Base-by-base conservation (phyloP, 2,113 vertebrate genomes). In the Lichenostomus cassidix region DNA sequence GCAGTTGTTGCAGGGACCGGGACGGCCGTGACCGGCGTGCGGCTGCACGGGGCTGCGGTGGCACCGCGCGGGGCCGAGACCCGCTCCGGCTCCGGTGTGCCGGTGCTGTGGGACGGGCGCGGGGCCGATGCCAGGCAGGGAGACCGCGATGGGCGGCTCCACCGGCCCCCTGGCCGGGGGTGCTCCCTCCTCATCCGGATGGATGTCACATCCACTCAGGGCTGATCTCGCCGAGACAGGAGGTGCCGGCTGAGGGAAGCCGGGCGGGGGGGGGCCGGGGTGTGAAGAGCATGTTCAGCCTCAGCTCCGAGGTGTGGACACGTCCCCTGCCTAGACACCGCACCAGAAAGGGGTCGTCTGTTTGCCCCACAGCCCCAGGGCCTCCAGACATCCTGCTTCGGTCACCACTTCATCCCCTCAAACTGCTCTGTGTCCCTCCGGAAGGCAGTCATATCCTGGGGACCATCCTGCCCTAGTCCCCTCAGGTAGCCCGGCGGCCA, bases 191-290 rank as follows among this genome's bases (percentile, higher is more conserved):
- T 97, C 81, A 95, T 96, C 95, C 96, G 95, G 95, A 95, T 97
- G 95, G 94, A 80, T 97, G 97, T 97, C 96, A 94, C 89, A 91
- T 96, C 92, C 94, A 94, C 79, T 97, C 94, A 96, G 65, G 29
- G 84, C 73, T 97, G 96, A 97, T 96, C 97, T 92, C 47, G 63
- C 65, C 42, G n/a, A 82, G 92, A 93, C 82, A 85, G 71, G 90
- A 87, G 92, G 77, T n/a, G 69, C 63, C 15, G 68, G 42, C 31
- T 52, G 37, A 71, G 59, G 83, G 86, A 94, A 87, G 82, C 52
- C 33, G 74, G 68, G 67, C 55, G 10, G 47, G 21, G 29, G 44
- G 44, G n/a, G 24, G 17, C 3, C 5, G 31, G 20, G 42, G 31
- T 46, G n/a, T 59, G 50, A 42, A 65, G 35, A 59, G 41, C 37